phyloP scores from a whole-genome alignment of 2,888 invertebrate species.

The Entomobrya proxima region DNA sequence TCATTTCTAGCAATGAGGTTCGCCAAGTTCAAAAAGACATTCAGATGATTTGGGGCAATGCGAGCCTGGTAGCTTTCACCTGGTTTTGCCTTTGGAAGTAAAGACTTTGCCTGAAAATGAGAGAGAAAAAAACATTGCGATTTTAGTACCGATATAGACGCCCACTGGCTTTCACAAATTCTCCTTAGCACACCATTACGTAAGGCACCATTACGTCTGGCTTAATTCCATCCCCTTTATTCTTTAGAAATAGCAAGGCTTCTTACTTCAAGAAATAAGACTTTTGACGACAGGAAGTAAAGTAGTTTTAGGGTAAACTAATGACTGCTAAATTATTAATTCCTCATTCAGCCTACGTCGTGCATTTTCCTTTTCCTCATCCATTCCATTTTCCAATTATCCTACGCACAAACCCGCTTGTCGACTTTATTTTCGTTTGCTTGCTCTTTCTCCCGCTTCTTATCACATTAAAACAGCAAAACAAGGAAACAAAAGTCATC shows the following conservation, averaged over 20 bases:
- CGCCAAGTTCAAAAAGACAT: slow-evolving; percentile 96
- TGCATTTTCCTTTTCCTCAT: background rate
- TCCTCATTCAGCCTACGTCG: background rate
- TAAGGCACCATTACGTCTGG: too few relatives aligned
- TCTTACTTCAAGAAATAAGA: background rate
- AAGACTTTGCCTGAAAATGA: slow-evolving; percentile 85
- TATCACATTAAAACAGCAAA: slow-evolving; percentile 18
- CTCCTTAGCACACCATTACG: too few relatives aligned
- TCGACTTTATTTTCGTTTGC: background rate
- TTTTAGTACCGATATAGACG: too few relatives aligned
- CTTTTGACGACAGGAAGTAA: background rate
- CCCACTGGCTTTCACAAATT: background rate
- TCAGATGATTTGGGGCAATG: slow-evolving; percentile 96
- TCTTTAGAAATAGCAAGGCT: background rate
- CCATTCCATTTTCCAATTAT: slow-evolving; percentile 4
- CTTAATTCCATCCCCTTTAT: too few relatives aligned
- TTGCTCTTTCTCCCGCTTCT: background rate
- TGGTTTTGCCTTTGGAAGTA: slow-evolving; percentile 92
- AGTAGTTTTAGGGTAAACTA: slow-evolving; percentile 28
- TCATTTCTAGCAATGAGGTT: slow-evolving; percentile 95
- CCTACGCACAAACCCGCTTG: background rate
- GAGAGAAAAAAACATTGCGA: too few relatives aligned
- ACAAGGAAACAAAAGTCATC: slow-evolving; percentile 32
- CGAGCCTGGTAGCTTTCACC: slow-evolving; percentile 97
- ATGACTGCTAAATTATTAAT: slow-evolving; percentile 40